Base-by-base conservation (phyloP, 30 jellyfish, hydroid and myxozoan species). In the Clytia hemisphaerica region DNA sequence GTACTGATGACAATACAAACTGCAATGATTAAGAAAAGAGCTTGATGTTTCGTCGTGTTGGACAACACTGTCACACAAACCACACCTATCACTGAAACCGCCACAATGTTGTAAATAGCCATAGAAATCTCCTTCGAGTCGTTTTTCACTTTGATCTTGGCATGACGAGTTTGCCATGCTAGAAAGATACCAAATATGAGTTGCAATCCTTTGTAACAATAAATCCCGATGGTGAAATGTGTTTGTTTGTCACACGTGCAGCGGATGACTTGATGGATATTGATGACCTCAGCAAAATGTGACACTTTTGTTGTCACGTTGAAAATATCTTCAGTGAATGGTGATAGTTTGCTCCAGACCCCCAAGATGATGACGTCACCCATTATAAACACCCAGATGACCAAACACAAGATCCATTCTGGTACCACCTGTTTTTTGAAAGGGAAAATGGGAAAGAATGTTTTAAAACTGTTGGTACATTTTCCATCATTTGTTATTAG, bases 91-190 rank as follows among this genome's bases (percentile, higher is more conserved):
- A 78, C 93, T 0, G 97, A 88, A 49, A 88, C 36, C 16, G 94
- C 97, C 24, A 84, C 88, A 22, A 79, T 94, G 59, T 88, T 88
- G 76, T 88, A 88, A 0, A 88, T 88, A 15, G 97, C 94, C 94
- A 88, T 59, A 4, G 93, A 94, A 65, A 88, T 88, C 75, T 61
- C 67, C 60, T 79, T 79, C 30, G 97, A 88, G 55, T 80, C 94
- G 58, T 70, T 88, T 49, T 72, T 49, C 24, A 88, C 84, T 44
- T 78, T 72, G 19, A 77, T 85, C 58, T 71, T 70, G 36, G 71
- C 94, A 14, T 75, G 50, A 37, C 94, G 45, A 2, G 94, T 78
- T 42, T 88, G 94, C 97, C 97, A 88, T 14, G 93, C 97, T 45
- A 88, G 76, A 62, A 88, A 88, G 48, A 79, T 54, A 4, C 97